Evolutionary conservation across 2,888 invertebrate genomes (phyloP).

Genomic region (Ernsta delagoae): DNA sequence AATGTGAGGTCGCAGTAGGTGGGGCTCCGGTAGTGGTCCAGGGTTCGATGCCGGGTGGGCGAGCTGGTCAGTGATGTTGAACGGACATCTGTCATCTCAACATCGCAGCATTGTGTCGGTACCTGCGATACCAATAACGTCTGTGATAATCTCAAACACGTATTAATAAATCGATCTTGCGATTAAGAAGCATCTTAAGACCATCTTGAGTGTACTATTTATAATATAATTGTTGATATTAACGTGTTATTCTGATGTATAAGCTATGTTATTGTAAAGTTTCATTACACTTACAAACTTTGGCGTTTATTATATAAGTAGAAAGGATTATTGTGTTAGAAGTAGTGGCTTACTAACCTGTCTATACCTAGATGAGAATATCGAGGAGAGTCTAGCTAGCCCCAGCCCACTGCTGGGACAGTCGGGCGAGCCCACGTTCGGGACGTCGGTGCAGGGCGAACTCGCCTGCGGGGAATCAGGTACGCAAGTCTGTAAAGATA

Average conservation of each 20-base stretch:
- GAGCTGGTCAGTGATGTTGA: slow-evolving; percentile 52
- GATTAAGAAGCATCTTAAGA: no score
- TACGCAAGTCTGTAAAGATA: slow-evolving; percentile 15
- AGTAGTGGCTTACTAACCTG: no score
- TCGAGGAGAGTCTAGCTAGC: slow-evolving; percentile 66
- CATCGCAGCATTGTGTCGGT: slow-evolving; percentile 66
- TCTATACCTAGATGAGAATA: slow-evolving; percentile 71
- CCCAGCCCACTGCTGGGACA: slow-evolving; percentile 52
- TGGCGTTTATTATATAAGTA: no score
- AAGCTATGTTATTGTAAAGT: no score
- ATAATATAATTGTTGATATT: no score
- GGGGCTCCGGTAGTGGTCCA: slow-evolving; percentile 62
- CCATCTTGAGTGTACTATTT: no score
- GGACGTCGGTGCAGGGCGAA: slow-evolving; percentile 21
- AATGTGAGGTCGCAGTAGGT: slow-evolving; percentile 61
- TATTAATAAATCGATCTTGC: no score
- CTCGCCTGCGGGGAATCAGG: neutral
- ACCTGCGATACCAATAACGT: no score
- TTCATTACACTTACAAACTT: no score
- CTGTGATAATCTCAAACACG: no score
- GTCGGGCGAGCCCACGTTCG: slow-evolving; percentile 39
- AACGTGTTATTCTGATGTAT: no score
- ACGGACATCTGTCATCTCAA: slow-evolving; percentile 65
- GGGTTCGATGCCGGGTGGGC: slow-evolving; percentile 49
- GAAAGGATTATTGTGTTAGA: no score